phyloP scores from a whole-genome alignment of 2,888 invertebrate genomes.

The Palloptera scutellata region DNA sequence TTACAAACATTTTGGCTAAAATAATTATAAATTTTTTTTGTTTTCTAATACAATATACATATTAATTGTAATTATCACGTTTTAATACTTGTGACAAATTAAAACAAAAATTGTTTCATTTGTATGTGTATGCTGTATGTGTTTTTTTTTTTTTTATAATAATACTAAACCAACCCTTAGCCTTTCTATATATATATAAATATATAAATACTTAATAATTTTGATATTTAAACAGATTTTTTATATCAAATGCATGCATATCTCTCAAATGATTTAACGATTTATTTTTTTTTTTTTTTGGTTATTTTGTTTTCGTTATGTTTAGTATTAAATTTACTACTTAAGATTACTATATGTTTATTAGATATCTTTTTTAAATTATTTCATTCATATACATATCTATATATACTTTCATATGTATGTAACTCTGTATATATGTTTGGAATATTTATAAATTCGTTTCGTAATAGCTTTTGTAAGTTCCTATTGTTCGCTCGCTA shows the following conservation, averaged over 20 bases:
- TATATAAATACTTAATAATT: too few relatives aligned
- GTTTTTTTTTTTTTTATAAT: conserved; percentile 3
- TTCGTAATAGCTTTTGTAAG: conserved; percentile 60
- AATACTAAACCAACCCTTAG: conserved; percentile 1
- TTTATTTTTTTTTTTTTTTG: too few relatives aligned
- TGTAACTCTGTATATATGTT: neutral
- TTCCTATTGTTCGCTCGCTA: conserved; percentile 55
- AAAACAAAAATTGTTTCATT: conserved; percentile 43
- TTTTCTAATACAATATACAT: conserved; percentile 16
- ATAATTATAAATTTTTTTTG: conserved; percentile 4
- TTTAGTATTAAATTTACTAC: too few relatives aligned
- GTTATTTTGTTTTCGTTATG: too few relatives aligned
- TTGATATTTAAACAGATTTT: too few relatives aligned
- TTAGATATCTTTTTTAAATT: too few relatives aligned
- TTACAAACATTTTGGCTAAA: conserved; percentile 32
- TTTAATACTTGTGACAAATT: conserved; percentile 50
- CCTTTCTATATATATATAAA: neutral
- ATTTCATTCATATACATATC: neutral
- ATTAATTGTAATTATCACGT: conserved; percentile 52
- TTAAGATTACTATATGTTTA: too few relatives aligned
- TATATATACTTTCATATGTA: neutral
- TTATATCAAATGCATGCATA: too few relatives aligned
- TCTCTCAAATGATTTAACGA: too few relatives aligned
- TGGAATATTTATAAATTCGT: conserved; percentile 58
- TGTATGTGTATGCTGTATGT: conserved; percentile 15